phyloP scores from a whole-genome alignment of 2,797 vertebrate genomes.

The Acrocephalus scirpaceus region DNA sequence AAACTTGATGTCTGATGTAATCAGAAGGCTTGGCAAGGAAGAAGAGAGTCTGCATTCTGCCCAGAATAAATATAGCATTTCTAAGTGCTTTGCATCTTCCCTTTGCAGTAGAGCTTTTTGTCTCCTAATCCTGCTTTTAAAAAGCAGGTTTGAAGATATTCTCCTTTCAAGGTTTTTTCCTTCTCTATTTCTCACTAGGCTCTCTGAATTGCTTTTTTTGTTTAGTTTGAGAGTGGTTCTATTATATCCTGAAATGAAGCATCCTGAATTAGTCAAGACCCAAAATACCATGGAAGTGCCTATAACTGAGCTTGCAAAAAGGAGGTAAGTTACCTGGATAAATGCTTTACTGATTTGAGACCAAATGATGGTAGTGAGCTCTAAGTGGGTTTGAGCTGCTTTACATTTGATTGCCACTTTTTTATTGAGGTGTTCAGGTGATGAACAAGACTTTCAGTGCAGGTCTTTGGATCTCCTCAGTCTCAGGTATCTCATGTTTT shows the following conservation, averaged over 20 bases:
- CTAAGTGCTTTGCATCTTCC: not conserved
- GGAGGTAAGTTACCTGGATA: not conserved
- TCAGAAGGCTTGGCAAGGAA: slow-evolving; percentile 34
- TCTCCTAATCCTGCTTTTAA: slow-evolving; percentile 12
- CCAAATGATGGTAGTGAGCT: not conserved
- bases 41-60: slow-evolving; percentile 18
- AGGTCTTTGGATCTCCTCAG: not conserved
- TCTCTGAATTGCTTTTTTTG: not conserved
- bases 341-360: not conserved
- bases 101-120: slow-evolving; percentile 1
- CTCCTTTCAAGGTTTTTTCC: not conserved
- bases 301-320: not conserved
- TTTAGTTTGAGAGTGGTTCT: not conserved
- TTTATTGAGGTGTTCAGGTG: not conserved
- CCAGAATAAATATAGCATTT: slow-evolving; percentile 38
- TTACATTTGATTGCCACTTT: not conserved
- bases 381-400: not conserved
- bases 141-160: not conserved
- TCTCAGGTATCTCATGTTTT: not conserved
- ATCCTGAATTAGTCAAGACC: not conserved
- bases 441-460: not conserved
- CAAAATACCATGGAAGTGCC: not conserved
- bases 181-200: not conserved
- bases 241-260: not conserved
- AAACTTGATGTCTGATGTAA: slow-evolving; percentile 35